A percentile compares a stretch with the other conserved stretches of the same genome.
Conservation (phyloP, 1,140 invertebrate species). For the Leptinotarsa undecemlineata region DNA sequence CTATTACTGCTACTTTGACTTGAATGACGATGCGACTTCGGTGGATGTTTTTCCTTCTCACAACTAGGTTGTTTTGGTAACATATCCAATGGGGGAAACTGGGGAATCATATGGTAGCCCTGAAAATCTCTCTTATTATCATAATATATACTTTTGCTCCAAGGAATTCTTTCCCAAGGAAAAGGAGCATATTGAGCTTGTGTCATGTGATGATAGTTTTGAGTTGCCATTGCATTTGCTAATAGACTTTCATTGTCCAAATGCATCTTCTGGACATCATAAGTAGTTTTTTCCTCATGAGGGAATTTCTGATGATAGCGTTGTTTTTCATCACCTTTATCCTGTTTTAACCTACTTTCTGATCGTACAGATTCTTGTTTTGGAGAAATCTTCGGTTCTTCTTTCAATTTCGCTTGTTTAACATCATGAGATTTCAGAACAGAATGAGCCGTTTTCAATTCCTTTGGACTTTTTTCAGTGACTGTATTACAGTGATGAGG, state of each 20-base stretch:
- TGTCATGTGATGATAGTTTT: slow-evolving; percentile 56
- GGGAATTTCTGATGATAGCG: slow-evolving; percentile 41
- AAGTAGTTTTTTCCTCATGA: slow-evolving; percentile 43
- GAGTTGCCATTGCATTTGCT: slow-evolving; percentile 62
- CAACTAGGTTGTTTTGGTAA: slow-evolving; percentile 49
- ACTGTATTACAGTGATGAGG: slow-evolving; percentile 7
- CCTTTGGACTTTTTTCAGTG: slow-evolving; percentile 34
- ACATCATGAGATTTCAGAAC: slow-evolving; percentile 40
- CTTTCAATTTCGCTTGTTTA: slow-evolving; percentile 50
- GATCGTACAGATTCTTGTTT: slow-evolving; percentile 52
- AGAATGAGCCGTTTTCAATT: slow-evolving; percentile 23
- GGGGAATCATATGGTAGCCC: slow-evolving; percentile 46
- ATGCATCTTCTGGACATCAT: slow-evolving; percentile 46
- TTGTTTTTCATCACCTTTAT: slow-evolving; percentile 46
- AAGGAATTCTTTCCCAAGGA: slow-evolving; percentile 62
- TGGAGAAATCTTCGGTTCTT: slow-evolving; percentile 49
- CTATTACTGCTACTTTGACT: slow-evolving; percentile 35
- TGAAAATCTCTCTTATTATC: slow-evolving; percentile 48
- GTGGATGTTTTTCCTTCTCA: slow-evolving; percentile 49
- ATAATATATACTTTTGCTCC: slow-evolving; percentile 48
- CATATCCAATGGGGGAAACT: slow-evolving; percentile 49
- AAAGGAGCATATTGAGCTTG: slow-evolving; percentile 64
- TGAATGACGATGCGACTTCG: slow-evolving; percentile 51
- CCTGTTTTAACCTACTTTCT: slow-evolving; percentile 43
- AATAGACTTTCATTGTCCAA: slow-evolving; percentile 57